Percentiles rank a stretch among this genome's conserved stretches.
Evolutionary conservation across 2,888 invertebrate species (phyloP).

Genomic region (Thymelicus sylvestris): DNA sequence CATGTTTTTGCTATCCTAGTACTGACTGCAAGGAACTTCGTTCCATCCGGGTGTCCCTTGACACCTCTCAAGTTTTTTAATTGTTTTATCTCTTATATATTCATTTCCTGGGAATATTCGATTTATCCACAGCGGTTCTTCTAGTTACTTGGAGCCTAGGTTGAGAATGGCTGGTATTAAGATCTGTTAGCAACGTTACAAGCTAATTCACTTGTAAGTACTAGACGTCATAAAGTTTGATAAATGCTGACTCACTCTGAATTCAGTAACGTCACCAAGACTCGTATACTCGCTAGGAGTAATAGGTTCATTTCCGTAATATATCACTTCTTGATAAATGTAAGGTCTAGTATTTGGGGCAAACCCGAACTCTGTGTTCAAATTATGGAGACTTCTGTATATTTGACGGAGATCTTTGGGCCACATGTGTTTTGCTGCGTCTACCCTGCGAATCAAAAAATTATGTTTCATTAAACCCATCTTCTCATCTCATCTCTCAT

Average conservation of each 20-base stretch:
- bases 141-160: not conserved
- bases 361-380: slow-evolving; percentile 87
- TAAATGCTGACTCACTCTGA: slow-evolving; percentile 67
- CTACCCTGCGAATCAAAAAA: slow-evolving; percentile 84
- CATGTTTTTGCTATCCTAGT: no score
- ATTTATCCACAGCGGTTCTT: not conserved
- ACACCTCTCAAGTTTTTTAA: no score
- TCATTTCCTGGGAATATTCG: not conserved
- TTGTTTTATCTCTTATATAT: no score
- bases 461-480: no score
- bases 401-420: slow-evolving; percentile 89
- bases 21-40: no score
- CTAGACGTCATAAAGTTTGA: slow-evolving; percentile 20
- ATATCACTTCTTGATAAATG: slow-evolving; percentile 89
- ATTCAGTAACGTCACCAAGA: slow-evolving; percentile 90
- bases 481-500: no score
- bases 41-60: no score
- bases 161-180: not conserved
- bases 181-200: not conserved
- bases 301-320: slow-evolving; percentile 80
- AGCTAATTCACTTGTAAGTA: slow-evolving; percentile 7
- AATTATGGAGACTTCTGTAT: slow-evolving; percentile 81
- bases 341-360: slow-evolving; percentile 84
- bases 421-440: slow-evolving; percentile 91
- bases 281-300: slow-evolving; percentile 73